Base-by-base conservation (phyloP, 2,113 vertebrate species). In the Psophia crepitans region DNA sequence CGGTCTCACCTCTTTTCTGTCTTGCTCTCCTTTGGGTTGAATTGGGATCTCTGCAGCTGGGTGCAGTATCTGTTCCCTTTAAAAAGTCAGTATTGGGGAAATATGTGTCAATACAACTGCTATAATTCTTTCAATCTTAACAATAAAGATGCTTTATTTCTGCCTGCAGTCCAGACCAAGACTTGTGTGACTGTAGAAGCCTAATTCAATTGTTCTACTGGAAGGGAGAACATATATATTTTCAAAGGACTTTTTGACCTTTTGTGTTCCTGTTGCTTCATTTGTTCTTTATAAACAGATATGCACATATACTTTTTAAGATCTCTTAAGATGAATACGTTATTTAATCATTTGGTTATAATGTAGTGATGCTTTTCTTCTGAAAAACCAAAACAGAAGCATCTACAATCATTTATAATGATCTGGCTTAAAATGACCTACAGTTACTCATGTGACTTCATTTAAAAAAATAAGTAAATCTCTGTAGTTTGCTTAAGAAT, bases 361-460 rank as follows among this genome's bases (percentile, higher is more conserved):
- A 81, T 49, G 66, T 70, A 63, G 80, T 83, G 43, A 90, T 65
- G 13, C 4, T 92, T 74, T 93, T 61, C 35, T 48, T 53, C 64
- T 87, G 89, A 83, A 96, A 89, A 76, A 70, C 70, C 56, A 49
- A 87, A 95, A n/a, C n/a, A 87, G 39, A 78, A 96, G 51, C n/a
- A 85, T 61, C n/a, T 94, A 54, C 21, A 35, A 58, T 92, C 19
- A 28, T 64, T 96, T 96, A 58, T 32, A 84, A 77, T 46, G 33
- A 76, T 28, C 20, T 51, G 77, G 5, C 4, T 84, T 79, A 35
- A 97, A 94, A 95, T 90, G 43, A 84, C 19, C 22, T 87, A 68
- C 85, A 91, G 84, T 94, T 93, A 70, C 37, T 69, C 27, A 81
- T 28, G 39, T 49, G 44, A 11, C 7, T 92, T 88, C 84, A 43